Conservation (phyloP, 1,140 invertebrate genomes). For the Bombus consobrinus region DNA sequence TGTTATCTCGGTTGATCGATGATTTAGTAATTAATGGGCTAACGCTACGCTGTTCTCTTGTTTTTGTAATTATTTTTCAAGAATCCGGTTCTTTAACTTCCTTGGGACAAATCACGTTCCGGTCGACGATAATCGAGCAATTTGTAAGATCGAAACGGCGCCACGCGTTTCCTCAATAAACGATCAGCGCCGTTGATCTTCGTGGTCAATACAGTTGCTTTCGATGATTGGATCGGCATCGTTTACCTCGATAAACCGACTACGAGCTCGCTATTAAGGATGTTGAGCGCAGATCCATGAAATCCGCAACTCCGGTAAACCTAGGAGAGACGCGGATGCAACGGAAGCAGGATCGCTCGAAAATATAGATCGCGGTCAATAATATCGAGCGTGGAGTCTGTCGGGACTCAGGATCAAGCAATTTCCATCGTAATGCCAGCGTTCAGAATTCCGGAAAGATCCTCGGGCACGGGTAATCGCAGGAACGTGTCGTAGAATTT, state of each 20-base stretch:
- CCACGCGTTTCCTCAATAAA: background rate
- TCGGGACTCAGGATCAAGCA: background rate
- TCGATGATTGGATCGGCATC: background rate
- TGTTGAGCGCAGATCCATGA: background rate
- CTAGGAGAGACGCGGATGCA: background rate
- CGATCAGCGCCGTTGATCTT: background rate
- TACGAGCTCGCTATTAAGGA: background rate
- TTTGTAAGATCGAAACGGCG: background rate
- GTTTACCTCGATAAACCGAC: constrained; percentile 1
- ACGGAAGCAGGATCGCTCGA: constrained; percentile 33
- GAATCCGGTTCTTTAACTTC: background rate
- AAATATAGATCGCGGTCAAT: constrained; percentile 49
- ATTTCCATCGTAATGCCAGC: constrained; percentile 38
- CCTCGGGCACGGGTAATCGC: constrained; percentile 50
- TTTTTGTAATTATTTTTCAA: background rate
- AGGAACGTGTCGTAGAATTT: constrained; percentile 59
- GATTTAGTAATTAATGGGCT: background rate
- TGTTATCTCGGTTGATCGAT: background rate
- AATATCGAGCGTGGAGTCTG: constrained; percentile 29
- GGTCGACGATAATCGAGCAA: background rate
- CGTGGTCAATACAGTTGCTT: constrained; percentile 1
- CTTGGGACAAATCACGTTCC: background rate
- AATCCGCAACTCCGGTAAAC: background rate
- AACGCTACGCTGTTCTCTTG: background rate
- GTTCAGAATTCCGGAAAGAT: constrained; percentile 13